phyloP scores from a whole-genome alignment of 2,797 vertebrate species.

The Hemitrygon akajei region DNA sequence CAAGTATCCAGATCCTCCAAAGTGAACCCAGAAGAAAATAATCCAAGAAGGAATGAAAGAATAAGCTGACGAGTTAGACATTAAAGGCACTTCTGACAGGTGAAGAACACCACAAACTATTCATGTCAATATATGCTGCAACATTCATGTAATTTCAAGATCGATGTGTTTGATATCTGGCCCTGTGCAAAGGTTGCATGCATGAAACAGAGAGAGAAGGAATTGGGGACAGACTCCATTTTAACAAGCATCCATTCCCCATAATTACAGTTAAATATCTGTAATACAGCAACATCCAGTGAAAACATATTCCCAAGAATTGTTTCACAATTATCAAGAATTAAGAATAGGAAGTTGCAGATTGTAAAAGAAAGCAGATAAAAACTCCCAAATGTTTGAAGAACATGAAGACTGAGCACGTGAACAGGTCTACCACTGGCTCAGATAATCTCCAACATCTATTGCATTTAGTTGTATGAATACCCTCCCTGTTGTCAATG shows the following conservation, averaged over 20 bases:
- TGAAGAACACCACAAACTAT: neutral
- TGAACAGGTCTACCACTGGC: conserved; percentile 37
- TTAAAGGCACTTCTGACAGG: too few species aligned
- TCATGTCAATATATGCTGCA: neutral
- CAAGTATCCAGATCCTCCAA: neutral
- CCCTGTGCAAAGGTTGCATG: neutral
- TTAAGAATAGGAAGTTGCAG: neutral
- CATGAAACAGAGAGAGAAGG: neutral
- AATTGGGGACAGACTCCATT: neutral
- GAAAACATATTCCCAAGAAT: neutral
- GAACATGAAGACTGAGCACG: neutral
- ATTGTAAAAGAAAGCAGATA: neutral
- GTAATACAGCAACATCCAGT: neutral
- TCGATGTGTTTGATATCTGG: neutral
- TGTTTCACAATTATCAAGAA: neutral
- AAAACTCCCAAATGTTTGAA: neutral
- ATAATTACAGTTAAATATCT: neutral
- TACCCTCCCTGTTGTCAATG: neutral
- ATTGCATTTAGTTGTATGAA: neutral
- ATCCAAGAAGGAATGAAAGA: neutral
- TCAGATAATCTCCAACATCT: conserved; percentile 37
- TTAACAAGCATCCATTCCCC: neutral
- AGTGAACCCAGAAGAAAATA: neutral
- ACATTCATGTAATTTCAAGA: too few species aligned
- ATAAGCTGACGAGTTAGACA: neutral